Base-by-base conservation (phyloP, 2,888 invertebrate genomes). In the Argyra leucocephala region DNA sequence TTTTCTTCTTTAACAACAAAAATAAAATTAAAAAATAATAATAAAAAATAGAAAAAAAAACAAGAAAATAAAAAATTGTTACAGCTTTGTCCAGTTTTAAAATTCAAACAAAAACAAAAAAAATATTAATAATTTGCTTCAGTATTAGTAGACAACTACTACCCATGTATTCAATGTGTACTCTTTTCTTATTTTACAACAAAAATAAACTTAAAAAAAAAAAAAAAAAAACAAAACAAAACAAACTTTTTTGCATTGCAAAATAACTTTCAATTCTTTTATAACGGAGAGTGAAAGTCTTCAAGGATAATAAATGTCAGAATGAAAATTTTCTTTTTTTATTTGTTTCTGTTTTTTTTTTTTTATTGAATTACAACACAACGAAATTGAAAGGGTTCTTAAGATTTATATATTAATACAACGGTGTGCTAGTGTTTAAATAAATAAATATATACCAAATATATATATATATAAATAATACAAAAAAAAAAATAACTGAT, bases 311-410 rank as follows among this genome's bases (percentile, higher is more conserved):
- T 48, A 48, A 48, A 48, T 48, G 48, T 18, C 18, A 48, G 48
- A 18, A 48, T 18, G 48, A 48, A 12, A 12, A 12, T 48, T 48
- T 48, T 48, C 18, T 48, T n/a, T 18, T 18, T 10, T 2, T 48
- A 18, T 48, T 48, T 48, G 5, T 18, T 48, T 48, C 48, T 37
- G 12, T 18, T 48, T 48, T 48, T 48, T 48, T 5, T 48, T 48
- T 48, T 3, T 48, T 48, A 12, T 48, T 48, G 18, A 48, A 1
- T 48, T 15, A 48, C 6, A 48, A 48, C 5, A 48, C 18, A 48
- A 48, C 48, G 18, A 48, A 48, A 48, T 48, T 48, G 48, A 48
- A 48, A 48, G 48, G 48, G 48, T 48, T 48, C 48, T 48, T 48
- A 48, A 48, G 5, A 18, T 5, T 5, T 48, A 18, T 48, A 5